Evolutionary conservation across 2,797 vertebrate species (phyloP), one percentile per base, ranked within the genome.

Genomic region (Eulemur albifrons): DNA sequence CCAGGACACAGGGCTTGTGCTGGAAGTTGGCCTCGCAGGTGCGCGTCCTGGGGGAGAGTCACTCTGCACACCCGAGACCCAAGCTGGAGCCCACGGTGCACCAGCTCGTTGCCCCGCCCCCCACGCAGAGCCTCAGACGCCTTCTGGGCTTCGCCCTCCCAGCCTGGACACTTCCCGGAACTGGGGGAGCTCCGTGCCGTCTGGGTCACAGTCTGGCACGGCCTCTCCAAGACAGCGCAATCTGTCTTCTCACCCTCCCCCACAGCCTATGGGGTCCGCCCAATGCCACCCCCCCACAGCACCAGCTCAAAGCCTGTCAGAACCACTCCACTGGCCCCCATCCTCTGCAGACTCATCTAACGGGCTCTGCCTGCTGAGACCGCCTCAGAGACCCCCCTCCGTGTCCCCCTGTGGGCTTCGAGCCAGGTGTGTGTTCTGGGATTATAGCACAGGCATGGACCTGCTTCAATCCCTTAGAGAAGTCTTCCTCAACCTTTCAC

Each of bases 291-390:
- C 38, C 30, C 43, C 43, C 38, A 75, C 2, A 3, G 4, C 7
- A 9, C 18, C 67, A 75, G 38, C 15, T 23, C 30, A 72, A 25
- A 43, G 32, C 23, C 40, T 7, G 1, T 13, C 5, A 27, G 38
- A 25, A 50, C 8, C 69, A 25, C 6, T 35, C 27, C 0, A 14
- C 5, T 2, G 2, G 30, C 7, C 61, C 11, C 50, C 40, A 59
- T 0, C 69, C 20, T 59, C n/a, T 2, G 4, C 2, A 0, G 48
- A 52, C 12, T 21, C 7, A 1, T 21, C 48, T 35, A 8, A 7
- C 43, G 25, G 32, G 18, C 38, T 9, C 2, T n/a, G 14, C 54
- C 18, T 0, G 2, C 40, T 10, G 43, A 63, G 18, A 54, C 2
- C 0, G 30, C 52, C 67, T 23, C 52, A 0, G 38, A 65, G 54